These are phyloP conservation scores for Polyommatus icarus DNA, from an alignment of 2,888 invertebrate species.

Conservation along the genomic window DNA sequence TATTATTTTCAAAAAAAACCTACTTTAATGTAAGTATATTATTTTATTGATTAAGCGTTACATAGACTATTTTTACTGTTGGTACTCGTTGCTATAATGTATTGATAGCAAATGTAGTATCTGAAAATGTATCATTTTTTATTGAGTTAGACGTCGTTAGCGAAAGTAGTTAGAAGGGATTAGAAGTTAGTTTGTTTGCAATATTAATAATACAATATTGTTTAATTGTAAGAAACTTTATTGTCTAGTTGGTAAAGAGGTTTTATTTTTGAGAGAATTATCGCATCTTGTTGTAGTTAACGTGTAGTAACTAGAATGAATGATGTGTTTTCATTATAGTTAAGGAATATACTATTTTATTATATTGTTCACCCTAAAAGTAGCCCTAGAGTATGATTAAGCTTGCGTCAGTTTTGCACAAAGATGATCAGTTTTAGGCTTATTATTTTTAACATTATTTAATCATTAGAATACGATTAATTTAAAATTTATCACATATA, in stretches of 20 bases:
- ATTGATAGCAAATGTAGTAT: constrained; percentile 56
- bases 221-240: neutral
- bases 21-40: neutral
- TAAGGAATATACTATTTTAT: neutral
- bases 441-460: neutral
- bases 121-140: constrained; percentile 32
- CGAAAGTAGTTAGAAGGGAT: neutral
- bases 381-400: constrained; percentile 30
- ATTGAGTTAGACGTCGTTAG: neutral
- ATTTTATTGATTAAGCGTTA: neutral
- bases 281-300: constrained; percentile 57
- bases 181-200: neutral
- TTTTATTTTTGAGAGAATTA: constrained; percentile 31
- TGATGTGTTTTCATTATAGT: constrained; percentile 42
- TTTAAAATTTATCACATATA: constrained; percentile 29
- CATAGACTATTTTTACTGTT: neutral
- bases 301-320: constrained; percentile 57
- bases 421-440: constrained; percentile 44
- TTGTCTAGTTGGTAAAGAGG: neutral
- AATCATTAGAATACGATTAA: constrained; percentile 32
- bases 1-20: neutral
- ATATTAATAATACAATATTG: neutral
- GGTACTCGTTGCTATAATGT: constrained; percentile 54
- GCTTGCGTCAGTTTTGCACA: constrained; percentile 58
- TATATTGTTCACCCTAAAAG: neutral